Percentiles rank a stretch among this genome's conserved stretches.
phyloP scores from a whole-genome alignment of 2,797 vertebrate species.

The Dryobates pubescens region DNA sequence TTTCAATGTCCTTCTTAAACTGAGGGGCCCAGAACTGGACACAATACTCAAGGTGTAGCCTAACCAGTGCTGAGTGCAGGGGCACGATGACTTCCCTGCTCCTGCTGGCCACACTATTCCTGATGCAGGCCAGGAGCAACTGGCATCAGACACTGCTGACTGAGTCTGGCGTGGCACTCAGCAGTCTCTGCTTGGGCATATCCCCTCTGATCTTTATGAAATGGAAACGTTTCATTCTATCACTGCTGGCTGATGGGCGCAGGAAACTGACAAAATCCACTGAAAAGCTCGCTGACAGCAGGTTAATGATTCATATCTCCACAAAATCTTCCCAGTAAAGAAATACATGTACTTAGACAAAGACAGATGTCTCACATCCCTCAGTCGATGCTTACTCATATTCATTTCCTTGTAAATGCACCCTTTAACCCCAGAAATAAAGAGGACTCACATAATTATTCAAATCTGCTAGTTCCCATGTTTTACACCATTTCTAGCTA shows the following conservation, averaged over 20 bases:
- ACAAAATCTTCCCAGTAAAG: not conserved
- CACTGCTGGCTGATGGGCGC: not conserved
- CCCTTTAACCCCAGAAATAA: not conserved
- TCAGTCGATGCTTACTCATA: rapidly evolving
- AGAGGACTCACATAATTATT: not conserved
- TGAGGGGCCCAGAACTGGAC: too few species aligned
- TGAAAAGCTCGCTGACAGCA: not conserved
- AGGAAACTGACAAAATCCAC: not conserved
- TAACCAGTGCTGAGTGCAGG: too few species aligned
- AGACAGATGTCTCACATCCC: not conserved
- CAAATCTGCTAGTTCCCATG: not conserved
- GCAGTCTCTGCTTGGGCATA: not conserved
- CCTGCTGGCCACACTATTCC: too few species aligned
- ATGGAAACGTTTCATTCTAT: not conserved
- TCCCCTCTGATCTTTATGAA: not conserved
- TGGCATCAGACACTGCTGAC: not conserved
- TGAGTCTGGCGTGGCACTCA: not conserved
- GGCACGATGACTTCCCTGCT: too few species aligned
- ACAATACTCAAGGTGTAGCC: too few species aligned
- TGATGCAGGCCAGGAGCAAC: not conserved
- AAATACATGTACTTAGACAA: not conserved
- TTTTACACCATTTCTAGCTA: not conserved
- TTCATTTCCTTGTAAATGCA: not conserved
- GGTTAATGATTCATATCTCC: not conserved
- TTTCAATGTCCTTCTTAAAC: too few species aligned